These are phyloP conservation scores for Oscheius sp. DNA, from an alignment of 1,140 invertebrate genomes.

Conservation along the genomic window DNA sequence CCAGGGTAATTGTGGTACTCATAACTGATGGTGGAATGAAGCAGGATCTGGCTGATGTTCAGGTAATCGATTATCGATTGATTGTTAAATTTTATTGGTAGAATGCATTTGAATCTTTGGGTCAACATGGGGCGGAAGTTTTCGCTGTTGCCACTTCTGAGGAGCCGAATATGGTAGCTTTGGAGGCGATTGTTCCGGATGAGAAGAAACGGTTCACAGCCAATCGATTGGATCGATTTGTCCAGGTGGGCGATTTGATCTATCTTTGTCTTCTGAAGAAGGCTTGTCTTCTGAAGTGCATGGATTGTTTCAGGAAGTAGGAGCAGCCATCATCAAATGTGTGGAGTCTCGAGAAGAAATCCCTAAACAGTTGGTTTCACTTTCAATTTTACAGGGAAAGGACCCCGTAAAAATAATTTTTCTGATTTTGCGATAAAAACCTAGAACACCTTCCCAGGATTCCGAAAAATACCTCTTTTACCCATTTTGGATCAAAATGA, in stretches of 20 bases:
- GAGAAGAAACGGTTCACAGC: conserved; percentile 41
- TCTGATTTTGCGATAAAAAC: too few relatives aligned
- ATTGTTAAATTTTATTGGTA: background rate
- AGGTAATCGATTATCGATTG: too few relatives aligned
- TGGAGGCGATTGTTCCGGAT: conserved; percentile 49
- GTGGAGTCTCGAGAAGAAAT: conserved; percentile 5
- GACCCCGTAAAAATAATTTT: too few relatives aligned
- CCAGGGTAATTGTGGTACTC: background rate
- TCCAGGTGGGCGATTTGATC: too few relatives aligned
- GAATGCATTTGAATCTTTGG: conserved; percentile 20
- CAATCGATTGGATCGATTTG: conserved; percentile 41
- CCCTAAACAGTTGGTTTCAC: too few relatives aligned
- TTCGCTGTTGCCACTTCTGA: conserved; percentile 45
- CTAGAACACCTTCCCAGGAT: too few relatives aligned
- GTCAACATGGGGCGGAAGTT: conserved; percentile 37
- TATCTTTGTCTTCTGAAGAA: too few relatives aligned
- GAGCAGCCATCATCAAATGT: conserved; percentile 15
- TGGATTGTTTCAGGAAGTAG: conserved; percentile 41
- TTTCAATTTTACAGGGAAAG: too few relatives aligned
- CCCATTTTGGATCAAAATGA: too few relatives aligned
- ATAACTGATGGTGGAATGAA: background rate
- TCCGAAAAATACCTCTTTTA: background rate
- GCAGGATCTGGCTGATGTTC: background rate
- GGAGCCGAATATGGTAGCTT: too few relatives aligned
- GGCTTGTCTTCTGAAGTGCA: too few relatives aligned